These are phyloP conservation scores for Mellivora capensis DNA, from an alignment of 2,113 vertebrate genomes.

Conservation along the genomic window DNA sequence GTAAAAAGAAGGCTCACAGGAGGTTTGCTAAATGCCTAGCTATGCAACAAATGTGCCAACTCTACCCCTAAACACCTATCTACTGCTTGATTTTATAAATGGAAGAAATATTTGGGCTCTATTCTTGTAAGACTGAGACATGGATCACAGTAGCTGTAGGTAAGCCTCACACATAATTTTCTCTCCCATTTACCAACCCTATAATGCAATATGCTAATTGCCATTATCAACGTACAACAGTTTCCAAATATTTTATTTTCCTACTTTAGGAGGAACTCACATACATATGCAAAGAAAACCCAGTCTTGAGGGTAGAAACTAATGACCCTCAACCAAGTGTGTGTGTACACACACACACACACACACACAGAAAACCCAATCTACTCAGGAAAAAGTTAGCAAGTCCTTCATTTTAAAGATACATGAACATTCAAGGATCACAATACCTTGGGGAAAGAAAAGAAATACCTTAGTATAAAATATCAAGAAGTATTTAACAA, in stretches of 20 bases:
- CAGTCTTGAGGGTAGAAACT: rapidly evolving
- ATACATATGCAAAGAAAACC: too few species aligned
- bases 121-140: not conserved
- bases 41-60: not conserved
- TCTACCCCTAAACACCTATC: not conserved
- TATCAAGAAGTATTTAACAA: not conserved
- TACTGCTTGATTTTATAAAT: not conserved
- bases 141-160: rapidly evolving
- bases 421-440: not conserved
- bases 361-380: not conserved
- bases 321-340: not conserved
- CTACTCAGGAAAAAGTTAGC: not conserved
- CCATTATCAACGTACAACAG: not conserved
- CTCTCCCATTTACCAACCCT: rapidly evolving
- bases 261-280: too few species aligned
- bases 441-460: not conserved
- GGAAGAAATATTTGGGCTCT: not conserved
- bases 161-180: not conserved
- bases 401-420: not conserved
- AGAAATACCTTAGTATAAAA: not conserved
- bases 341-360: too few species aligned
- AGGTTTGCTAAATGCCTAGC: not conserved
- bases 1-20: not conserved
- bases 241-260: not conserved
- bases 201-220: not conserved